Evolutionary conservation across 1,140 invertebrate species (phyloP), one percentile per base, ranked within the genome.

Genomic region (Rhyacophila brunnea): DNA sequence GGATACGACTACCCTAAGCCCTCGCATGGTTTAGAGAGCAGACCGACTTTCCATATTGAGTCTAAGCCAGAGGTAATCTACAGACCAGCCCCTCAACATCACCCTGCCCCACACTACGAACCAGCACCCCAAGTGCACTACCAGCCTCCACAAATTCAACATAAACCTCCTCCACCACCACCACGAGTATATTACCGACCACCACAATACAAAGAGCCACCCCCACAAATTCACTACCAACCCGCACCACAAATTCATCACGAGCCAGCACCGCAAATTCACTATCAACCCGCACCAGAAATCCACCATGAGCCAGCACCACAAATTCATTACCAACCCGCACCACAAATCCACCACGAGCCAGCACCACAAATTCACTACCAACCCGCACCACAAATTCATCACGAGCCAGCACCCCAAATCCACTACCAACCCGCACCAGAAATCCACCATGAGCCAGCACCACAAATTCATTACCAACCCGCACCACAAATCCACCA

Each of bases 1-100:
- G 59, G 59, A 9, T 61, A 61, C 40, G 53, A 56, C 20, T 61
- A 61, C n/a, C 59, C 59, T 4, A 56, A 52, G 23, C 56, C 58
- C 28, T 2, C 9, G 32, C 28, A 40, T 13, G 7, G 15, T 3
- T 42, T 17, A 11, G 23, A 28, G 23, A 52, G 23, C 17, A 18
- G 11, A 11, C 13, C 18, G 34, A 43, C 50, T 13, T 43, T 53
- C 20, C 36, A 52, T 20, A 19, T 9, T 28, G 4, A 28, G 23
- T 9, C 23, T 9, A 28, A 28, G 9, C 23, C 23, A 5, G 23
- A 28, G 23, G 23, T 28, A 9, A 28, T 28, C 23, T 28, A 5
- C 23, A 28, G 23, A 28, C 23, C 23, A 9, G 15, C 38, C 38
- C 15, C 38, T 40, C 15, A n/a, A 13, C 11, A 40, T 40, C 3